Conservation (phyloP, 2,113 vertebrate genomes). For the Chaetura pelagica region DNA sequence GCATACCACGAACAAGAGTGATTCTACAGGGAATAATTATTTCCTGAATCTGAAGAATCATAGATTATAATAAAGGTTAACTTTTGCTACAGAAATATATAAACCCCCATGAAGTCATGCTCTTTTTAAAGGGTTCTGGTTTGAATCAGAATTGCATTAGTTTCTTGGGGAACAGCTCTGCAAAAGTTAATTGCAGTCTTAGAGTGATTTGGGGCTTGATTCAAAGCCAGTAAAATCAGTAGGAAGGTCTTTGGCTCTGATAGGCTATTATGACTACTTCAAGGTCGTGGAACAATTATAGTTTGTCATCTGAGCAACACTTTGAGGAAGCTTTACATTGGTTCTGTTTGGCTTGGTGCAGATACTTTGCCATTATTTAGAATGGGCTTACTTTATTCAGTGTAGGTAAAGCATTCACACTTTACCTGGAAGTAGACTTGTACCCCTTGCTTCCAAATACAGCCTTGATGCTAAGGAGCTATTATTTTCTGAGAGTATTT, state of each 20-base stretch:
- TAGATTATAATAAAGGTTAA: neutral
- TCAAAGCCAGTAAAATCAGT: neutral
- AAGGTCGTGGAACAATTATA: neutral
- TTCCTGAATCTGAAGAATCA: neutral
- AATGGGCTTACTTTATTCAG: neutral
- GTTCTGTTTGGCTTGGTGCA: neutral
- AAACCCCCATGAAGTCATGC: neutral
- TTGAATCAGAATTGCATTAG: neutral
- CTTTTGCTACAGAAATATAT: neutral
- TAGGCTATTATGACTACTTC: neutral
- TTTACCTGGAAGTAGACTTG: neutral
- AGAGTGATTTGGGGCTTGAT: neutral
- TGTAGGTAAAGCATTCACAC: neutral
- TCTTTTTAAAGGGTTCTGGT: neutral
- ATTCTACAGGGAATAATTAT: neutral
- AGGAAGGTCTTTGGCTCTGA: neutral
- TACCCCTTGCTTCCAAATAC: neutral
- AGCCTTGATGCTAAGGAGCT: neutral
- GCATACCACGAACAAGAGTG: neutral
- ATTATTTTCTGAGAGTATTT: neutral
- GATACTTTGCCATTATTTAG: neutral
- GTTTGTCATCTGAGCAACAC: neutral
- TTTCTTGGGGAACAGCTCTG: neutral
- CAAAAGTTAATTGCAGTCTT: neutral
- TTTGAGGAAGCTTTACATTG: neutral